phyloP scores from a whole-genome alignment of 2,797 vertebrate species.

The Acestrorhynchus altus region DNA sequence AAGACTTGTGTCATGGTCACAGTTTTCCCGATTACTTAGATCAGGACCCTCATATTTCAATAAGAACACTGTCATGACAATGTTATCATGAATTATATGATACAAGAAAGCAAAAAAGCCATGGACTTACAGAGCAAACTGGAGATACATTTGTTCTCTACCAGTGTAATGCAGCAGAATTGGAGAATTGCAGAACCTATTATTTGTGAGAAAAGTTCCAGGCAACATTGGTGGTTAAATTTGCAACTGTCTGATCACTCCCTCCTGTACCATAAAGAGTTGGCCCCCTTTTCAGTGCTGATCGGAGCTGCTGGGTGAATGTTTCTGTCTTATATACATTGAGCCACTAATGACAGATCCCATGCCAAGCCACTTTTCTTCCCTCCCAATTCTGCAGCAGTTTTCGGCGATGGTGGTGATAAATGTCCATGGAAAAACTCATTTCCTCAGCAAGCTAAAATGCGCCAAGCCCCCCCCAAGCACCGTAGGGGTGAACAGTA shows the following conservation, averaged over 20 bases:
- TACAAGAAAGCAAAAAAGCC: not conserved
- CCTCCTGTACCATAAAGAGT: slow-evolving; percentile 64
- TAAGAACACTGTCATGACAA: not conserved
- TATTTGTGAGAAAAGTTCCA: slow-evolving; percentile 54
- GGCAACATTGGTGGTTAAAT: slow-evolving; percentile 46
- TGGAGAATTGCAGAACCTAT: slow-evolving; percentile 13
- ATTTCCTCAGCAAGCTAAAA: slow-evolving; percentile 58
- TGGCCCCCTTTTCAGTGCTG: slow-evolving; percentile 66
- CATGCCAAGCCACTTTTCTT: slow-evolving; percentile 65
- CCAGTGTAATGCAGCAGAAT: not conserved
- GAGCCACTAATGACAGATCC: slow-evolving; percentile 66
- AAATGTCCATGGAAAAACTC: slow-evolving; percentile 63
- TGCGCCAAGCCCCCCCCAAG: slow-evolving; percentile 49
- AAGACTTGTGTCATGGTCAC: not conserved
- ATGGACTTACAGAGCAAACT: not conserved
- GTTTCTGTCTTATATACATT: slow-evolving; percentile 65
- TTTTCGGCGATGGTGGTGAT: slow-evolving; percentile 64
- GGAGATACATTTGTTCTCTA: slow-evolving; percentile 40
- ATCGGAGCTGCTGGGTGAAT: slow-evolving; percentile 52
- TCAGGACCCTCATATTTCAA: slow-evolving; percentile 29
- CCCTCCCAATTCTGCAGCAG: slow-evolving; percentile 43
- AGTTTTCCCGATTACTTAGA: not conserved
- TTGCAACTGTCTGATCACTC: slow-evolving; percentile 44
- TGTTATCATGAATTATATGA: not conserved
- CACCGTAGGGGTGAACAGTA: slow-evolving; percentile 24